Evolutionary conservation across 2,113 vertebrate species (phyloP).

Genomic region (Hemiprocne comata): DNA sequence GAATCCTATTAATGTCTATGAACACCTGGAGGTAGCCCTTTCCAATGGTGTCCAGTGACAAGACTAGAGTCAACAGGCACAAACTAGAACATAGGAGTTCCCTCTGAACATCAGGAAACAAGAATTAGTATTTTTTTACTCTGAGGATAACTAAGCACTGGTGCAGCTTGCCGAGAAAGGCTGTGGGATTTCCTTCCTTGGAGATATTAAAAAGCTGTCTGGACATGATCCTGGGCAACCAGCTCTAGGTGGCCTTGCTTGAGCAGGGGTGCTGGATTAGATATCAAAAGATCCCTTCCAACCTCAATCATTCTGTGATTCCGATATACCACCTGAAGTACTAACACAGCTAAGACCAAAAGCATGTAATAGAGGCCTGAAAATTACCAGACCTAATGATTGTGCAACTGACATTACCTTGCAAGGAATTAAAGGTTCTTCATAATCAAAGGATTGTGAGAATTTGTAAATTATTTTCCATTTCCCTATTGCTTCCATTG

Average conservation of each 20-base stretch:
- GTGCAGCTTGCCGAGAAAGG: not conserved
- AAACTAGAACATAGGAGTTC: not conserved
- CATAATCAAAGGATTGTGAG: not conserved
- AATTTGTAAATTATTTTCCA: not conserved
- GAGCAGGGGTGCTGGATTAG: not conserved
- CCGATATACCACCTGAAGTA: not conserved
- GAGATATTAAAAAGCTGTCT: not conserved
- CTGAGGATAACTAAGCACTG: not conserved
- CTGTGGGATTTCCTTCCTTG: not conserved
- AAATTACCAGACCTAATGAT: not conserved
- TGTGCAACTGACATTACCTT: not conserved
- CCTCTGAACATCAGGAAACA: not conserved
- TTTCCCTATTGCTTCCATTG: not conserved
- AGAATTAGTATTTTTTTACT: not conserved
- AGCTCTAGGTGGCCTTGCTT: not conserved
- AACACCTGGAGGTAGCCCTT: not conserved
- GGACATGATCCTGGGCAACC: not conserved
- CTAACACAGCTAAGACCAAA: not conserved
- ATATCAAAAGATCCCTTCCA: not conserved
- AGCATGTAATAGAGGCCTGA: not conserved
- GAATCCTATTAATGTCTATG: too few relatives aligned
- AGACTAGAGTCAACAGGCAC: not conserved
- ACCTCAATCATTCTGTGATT: not conserved
- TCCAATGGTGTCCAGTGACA: not conserved
- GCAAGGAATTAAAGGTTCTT: not conserved